Evolutionary conservation across 2,888 invertebrate species (phyloP), one percentile per base, ranked within the genome.

Genomic region (Phymatocera aterrima): DNA sequence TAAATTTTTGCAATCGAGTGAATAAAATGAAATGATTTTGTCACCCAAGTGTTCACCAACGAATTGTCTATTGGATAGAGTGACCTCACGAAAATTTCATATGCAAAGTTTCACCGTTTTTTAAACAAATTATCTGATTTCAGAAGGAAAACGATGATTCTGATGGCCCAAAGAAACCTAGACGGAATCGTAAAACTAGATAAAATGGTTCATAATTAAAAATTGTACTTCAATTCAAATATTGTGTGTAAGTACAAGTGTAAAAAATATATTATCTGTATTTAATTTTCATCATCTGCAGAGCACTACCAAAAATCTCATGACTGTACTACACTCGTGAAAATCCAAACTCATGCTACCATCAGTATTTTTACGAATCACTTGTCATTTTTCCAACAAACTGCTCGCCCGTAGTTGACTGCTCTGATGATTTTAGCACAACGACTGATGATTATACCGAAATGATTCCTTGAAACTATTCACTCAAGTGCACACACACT

Each of bases 111-210:
- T 68, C 10, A 8, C 5, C 43, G 15, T 5, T 43, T 5, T 40
- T 21, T 18, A 31, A 48, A 10, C 21, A 21, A 18, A 70, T 70
- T 31, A 5, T 51, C 24, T 72, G 51, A 2, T 28, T 72, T 8
- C 24, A 72, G 72, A 12, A 4, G 8, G n/a, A 43, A 5, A 18
- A 72, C 10, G 12, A 72, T 72, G 51, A 51, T 51, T 10, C 31
- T 18, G 51, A 31, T 18, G 34, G 12, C 18, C 46, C 70, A 31
- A 48, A 51, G 3, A 72, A 51, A 51, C 10, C 72, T 3, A 34
- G 51, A 51, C 48, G 72, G 18, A 72, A 48, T 8, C 72, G 72
- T 18, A 51, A 51, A 18, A 28, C 12, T n/a, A 72, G 51, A 72
- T 72, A 34, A 18, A 72, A 12, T 48, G 8, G 31, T 18, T 31